Evolutionary conservation across 1,140 invertebrate genomes (phyloP).

Genomic region (Sinella curviseta): DNA sequence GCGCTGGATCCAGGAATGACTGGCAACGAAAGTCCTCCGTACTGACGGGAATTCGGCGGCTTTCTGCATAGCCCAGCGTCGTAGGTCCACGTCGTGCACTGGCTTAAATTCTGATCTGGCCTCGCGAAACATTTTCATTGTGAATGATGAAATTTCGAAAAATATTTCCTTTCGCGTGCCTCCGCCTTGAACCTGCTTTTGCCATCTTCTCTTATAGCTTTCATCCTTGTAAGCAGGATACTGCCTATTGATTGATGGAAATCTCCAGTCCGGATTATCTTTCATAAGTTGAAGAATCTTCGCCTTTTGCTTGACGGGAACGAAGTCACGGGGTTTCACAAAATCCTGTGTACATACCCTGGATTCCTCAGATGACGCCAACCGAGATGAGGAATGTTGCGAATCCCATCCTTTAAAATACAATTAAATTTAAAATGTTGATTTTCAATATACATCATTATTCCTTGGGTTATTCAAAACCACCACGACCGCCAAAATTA

Average conservation of each 20-base stretch:
- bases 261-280: neutral
- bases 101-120: neutral
- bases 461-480: too few species aligned
- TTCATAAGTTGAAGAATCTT: conserved; percentile 10
- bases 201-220: conserved; percentile 7
- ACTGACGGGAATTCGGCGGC: neutral
- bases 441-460: too few species aligned
- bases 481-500: too few species aligned
- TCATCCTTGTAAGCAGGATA: neutral
- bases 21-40: too few species aligned
- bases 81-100: neutral
- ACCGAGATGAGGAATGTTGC: too few species aligned
- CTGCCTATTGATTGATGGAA: neutral
- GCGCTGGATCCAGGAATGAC: neutral
- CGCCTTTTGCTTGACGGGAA: neutral
- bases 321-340: too few species aligned
- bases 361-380: too few species aligned
- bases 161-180: conserved; percentile 31
- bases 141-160: neutral
- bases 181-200: conserved; percentile 9
- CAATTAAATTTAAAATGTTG: too few species aligned
- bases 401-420: too few species aligned
- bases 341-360: neutral
- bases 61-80: neutral
- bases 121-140: neutral